Conservation (phyloP, 2,797 vertebrate genomes). For the Neosilurus hyrtlii region DNA sequence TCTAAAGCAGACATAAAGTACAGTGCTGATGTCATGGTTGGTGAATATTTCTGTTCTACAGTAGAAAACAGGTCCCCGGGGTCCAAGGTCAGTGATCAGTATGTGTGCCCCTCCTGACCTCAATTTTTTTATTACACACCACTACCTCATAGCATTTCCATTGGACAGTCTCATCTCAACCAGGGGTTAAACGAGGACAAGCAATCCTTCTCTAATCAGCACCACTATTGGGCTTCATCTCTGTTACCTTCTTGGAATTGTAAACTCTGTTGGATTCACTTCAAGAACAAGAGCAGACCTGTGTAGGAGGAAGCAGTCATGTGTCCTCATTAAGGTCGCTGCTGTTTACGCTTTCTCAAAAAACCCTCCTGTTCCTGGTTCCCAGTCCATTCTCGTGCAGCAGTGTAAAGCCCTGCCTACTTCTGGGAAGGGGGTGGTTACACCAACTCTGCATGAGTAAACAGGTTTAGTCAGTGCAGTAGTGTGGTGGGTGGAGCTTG, state of each 20-base stretch:
- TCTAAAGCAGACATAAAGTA: neutral
- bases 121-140: neutral
- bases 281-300: conserved; percentile 2
- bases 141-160: neutral
- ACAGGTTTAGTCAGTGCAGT: conserved; percentile 26
- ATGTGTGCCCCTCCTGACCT: neutral
- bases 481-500: conserved; percentile 40
- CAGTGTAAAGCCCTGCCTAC: neutral
- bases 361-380: conserved; percentile 50
- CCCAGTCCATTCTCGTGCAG: neutral
- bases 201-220: neutral
- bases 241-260: neutral
- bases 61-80: conserved; percentile 14
- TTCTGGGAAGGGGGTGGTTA: conserved; percentile 39
- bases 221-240: neutral
- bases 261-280: neutral
- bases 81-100: conserved; percentile 5
- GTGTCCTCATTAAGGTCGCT: conserved; percentile 12
- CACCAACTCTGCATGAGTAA: conserved; percentile 30
- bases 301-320: neutral
- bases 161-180: neutral
- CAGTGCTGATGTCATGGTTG: neutral
- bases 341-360: conserved; percentile 35
- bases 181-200: neutral
- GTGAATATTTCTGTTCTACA: neutral